Evolutionary conservation across 1,140 invertebrate genomes (phyloP).

Genomic region (Teleopsis dalmanni): DNA sequence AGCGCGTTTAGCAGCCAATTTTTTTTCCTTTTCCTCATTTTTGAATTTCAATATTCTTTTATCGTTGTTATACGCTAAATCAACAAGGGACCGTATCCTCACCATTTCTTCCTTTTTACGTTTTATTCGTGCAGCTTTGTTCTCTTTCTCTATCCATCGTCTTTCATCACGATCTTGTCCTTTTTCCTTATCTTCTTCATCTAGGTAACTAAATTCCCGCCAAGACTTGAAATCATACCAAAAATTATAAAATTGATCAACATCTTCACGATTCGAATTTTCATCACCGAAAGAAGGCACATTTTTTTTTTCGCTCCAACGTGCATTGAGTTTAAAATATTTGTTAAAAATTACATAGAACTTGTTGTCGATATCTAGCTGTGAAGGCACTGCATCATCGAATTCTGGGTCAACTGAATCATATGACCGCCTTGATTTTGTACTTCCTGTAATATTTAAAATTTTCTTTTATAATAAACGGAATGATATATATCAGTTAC

Average conservation of each 20-base stretch:
- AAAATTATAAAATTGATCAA: constrained; percentile 81
- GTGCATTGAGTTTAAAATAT: constrained; percentile 78
- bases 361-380: constrained; percentile 68
- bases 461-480: background rate
- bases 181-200: constrained; percentile 97
- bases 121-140: constrained; percentile 82
- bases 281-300: constrained; percentile 80
- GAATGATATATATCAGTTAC: constrained; percentile 12
- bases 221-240: constrained; percentile 99
- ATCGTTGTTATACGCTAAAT: constrained; percentile 89
- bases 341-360: constrained; percentile 74
- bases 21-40: constrained; percentile 88
- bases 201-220: constrained; percentile 98
- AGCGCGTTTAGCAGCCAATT: constrained; percentile 79
- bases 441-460: constrained; percentile 56
- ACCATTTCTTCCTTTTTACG: constrained; percentile 95
- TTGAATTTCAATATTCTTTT: constrained; percentile 87
- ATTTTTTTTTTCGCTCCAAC: constrained; percentile 85
- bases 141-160: constrained; percentile 96
- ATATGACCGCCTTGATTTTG: constrained; percentile 75
- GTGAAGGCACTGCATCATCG: constrained; percentile 77
- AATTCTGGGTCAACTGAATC: constrained; percentile 95
- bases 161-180: constrained; percentile 92
- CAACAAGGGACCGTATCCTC: constrained; percentile 80
- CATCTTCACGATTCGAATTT: constrained; percentile 60